A percentile compares a stretch with the other conserved stretches of the same genome.
Evolutionary conservation across 92 coral and sea anemone species (phyloP).

Genomic region (Zoanthus gigantus): DNA sequence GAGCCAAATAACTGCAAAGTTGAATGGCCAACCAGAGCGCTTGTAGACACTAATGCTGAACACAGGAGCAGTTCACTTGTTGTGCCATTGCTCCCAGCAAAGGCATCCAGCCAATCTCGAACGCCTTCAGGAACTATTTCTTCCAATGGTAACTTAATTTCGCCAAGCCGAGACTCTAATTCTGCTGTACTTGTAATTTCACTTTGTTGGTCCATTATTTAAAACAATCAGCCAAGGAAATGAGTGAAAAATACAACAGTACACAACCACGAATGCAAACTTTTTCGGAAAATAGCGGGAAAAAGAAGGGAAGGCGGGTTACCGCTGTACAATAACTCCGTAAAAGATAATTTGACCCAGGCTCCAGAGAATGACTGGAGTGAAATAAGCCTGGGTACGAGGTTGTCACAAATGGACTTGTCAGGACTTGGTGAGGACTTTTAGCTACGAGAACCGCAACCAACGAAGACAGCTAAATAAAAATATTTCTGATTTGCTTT

Average conservation of each 20-base stretch:
- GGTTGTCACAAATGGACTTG: too few relatives aligned
- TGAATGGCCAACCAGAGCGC: constrained; percentile 30
- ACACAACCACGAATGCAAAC: background rate
- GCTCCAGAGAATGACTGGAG: background rate
- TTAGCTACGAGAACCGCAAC: too few relatives aligned
- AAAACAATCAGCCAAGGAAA: background rate
- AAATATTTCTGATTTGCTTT: too few relatives aligned
- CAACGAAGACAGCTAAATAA: too few relatives aligned
- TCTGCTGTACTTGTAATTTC: constrained; percentile 29
- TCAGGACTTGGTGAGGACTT: too few relatives aligned
- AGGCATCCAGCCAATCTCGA: constrained; percentile 37
- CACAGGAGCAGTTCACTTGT: constrained; percentile 45
- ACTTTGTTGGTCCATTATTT: constrained; percentile 25
- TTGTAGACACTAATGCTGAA: background rate
- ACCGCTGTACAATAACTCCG: background rate
- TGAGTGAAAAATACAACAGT: constrained; percentile 1
- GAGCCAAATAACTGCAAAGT: constrained; percentile 7
- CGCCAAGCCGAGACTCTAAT: constrained; percentile 41
- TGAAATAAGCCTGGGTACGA: too few relatives aligned
- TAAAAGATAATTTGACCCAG: background rate
- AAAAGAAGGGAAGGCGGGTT: background rate
- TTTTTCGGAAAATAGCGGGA: background rate
- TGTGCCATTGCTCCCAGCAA: constrained; percentile 53
- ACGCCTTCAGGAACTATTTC: constrained; percentile 46
- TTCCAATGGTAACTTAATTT: constrained; percentile 32